A percentile compares a stretch with the other conserved stretches of the same genome.
Conservation (phyloP, 2,888 invertebrate genomes). For the Carterocephalus palaemon region DNA sequence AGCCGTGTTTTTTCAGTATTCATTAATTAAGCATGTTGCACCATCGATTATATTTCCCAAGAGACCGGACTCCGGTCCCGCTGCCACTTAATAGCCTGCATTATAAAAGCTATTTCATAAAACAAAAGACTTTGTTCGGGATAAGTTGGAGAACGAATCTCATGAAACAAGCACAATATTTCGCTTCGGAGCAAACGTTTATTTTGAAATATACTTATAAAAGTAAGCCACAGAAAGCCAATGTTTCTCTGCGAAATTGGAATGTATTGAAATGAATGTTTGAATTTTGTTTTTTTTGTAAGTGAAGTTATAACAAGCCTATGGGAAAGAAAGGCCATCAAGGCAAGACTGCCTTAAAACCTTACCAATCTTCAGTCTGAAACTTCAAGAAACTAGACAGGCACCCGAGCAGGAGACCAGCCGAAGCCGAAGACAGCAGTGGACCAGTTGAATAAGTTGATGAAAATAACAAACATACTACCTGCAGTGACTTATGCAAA, state of each 20-base stretch:
- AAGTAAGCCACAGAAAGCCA: background rate
- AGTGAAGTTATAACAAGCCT: too few relatives aligned
- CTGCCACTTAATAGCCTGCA: constrained; percentile 9
- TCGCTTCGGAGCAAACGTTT: background rate
- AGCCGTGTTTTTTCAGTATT: background rate
- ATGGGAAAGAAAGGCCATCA: too few relatives aligned
- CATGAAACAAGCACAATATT: constrained; percentile 4
- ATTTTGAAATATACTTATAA: background rate
- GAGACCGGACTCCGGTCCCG: background rate
- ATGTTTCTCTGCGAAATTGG: background rate
- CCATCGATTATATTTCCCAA: constrained; percentile 7
- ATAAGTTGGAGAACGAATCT: constrained; percentile 10
- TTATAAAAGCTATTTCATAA: constrained; percentile 14
- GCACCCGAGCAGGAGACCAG: too few relatives aligned
- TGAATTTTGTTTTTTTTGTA: too few relatives aligned
- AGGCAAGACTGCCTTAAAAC: too few relatives aligned
- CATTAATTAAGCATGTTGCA: background rate
- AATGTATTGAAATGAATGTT: too few relatives aligned
- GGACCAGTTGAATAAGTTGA: too few relatives aligned
- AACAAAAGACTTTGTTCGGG: constrained; percentile 6
- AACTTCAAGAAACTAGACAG: too few relatives aligned
- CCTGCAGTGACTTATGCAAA: too few relatives aligned
- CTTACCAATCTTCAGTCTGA: too few relatives aligned
- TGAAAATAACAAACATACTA: constrained; percentile 6
- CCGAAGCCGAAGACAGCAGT: too few relatives aligned